Percentiles rank a stretch among this genome's conserved stretches.
phyloP scores from a whole-genome alignment of 2,888 invertebrate species.

The Euzophera pinguis region DNA sequence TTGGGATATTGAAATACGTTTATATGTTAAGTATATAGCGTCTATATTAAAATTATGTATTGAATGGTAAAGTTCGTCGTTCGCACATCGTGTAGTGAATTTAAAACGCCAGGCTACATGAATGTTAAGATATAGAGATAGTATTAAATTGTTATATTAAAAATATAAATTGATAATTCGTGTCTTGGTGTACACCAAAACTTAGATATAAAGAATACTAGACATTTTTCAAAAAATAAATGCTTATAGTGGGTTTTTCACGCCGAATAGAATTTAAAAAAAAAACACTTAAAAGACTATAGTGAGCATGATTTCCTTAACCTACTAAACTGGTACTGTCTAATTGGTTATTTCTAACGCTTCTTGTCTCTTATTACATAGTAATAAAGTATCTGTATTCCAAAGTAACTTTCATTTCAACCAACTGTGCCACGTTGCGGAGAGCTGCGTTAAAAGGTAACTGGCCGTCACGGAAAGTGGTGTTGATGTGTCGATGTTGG shows the following conservation, averaged over 20 bases:
- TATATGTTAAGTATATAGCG: constrained; percentile 43
- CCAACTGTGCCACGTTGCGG: constrained; percentile 64
- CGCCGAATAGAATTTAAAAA: constrained; percentile 48
- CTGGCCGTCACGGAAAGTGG: constrained; percentile 41
- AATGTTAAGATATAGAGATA: constrained; percentile 55
- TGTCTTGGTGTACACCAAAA: constrained; percentile 62
- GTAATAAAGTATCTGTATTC: constrained; percentile 79
- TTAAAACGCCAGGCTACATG: constrained; percentile 65
- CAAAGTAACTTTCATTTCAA: constrained; percentile 77
- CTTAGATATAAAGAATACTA: constrained; percentile 46
- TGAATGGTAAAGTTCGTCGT: constrained; percentile 45
- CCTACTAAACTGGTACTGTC: constrained; percentile 42
- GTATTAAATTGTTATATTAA: constrained; percentile 41
- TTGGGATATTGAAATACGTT: constrained; percentile 46
- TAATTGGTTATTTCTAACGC: constrained; percentile 51
- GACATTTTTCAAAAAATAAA: constrained; percentile 45
- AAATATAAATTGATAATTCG: constrained; percentile 38
- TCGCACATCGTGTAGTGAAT: constrained; percentile 69
- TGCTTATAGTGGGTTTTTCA: constrained; percentile 64
- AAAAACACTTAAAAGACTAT: constrained; percentile 37
- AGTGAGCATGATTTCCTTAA: constrained; percentile 57
- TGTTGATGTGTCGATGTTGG: constrained; percentile 56
- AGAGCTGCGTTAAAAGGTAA: constrained; percentile 72
- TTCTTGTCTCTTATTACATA: constrained; percentile 63
- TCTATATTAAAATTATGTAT: constrained; percentile 37